These are phyloP conservation scores for Neolamprologus sp. DNA, from an alignment of 2,113 vertebrate species.

Conservation along the genomic window DNA sequence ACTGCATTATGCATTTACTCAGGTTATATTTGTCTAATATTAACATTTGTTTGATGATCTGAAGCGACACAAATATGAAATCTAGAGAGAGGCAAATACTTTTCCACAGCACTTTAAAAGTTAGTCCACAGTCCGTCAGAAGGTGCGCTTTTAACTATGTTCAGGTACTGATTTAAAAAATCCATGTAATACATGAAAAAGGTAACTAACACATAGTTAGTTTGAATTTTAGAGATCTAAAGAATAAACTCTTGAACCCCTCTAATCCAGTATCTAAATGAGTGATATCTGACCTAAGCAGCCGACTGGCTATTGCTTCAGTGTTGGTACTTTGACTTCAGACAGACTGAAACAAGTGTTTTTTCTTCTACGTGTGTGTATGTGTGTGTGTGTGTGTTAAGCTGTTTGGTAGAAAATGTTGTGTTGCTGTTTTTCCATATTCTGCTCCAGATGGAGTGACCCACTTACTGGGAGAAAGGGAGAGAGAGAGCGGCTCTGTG, in stretches of 20 bases:
- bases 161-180: neutral
- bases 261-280: neutral
- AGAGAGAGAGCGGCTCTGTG: constrained; percentile 28
- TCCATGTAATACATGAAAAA: neutral
- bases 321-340: neutral
- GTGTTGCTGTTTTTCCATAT: constrained; percentile 51
- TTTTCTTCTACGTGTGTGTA: neutral
- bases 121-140: neutral
- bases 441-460: constrained; percentile 62
- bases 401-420: constrained; percentile 24
- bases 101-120: neutral
- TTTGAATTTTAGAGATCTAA: neutral
- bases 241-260: neutral
- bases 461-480: constrained; percentile 43
- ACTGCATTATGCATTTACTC: neutral
- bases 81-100: neutral
- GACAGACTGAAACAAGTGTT: neutral
- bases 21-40: neutral
- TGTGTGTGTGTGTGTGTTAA: neutral
- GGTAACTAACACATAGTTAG: neutral
- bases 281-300: neutral
- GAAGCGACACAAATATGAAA: neutral
- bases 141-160: neutral
- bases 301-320: neutral
- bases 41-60: neutral